Evolutionary conservation across 2,888 invertebrate species (phyloP), one percentile per base, ranked within the genome.

Genomic region (Ormia ochracea): DNA sequence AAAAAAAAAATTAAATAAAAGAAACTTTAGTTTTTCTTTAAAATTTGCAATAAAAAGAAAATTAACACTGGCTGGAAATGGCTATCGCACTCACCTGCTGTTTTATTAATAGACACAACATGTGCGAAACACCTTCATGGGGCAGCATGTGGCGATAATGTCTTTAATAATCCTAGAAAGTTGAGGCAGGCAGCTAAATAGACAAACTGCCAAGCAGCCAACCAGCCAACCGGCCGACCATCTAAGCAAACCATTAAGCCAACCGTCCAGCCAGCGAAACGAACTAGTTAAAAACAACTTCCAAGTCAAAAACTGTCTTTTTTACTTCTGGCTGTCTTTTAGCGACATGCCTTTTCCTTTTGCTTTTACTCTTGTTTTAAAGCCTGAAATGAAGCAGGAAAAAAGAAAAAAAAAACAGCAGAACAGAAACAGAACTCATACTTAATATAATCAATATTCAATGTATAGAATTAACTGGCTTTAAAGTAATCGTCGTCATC

Each of bases 401-500:
- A 33, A 28, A 26, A 48, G 17, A 28, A 28, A 45, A 36, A 58
- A 33, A 56, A 21, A 2, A 26, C 17, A 41, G n/a, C 10, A 17
- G n/a, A n/a, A n/a, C n/a, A n/a, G n/a, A n/a, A n/a, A n/a, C n/a
- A n/a, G n/a, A n/a, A n/a, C n/a, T n/a, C 17, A 31, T 54, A 43
- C 23, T 33, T 58, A 23, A 56, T 38, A 43, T 56, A 65, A 73
- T 65, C 73, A 68, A 78, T 74, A 69, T 70, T 52, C 52, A 43
- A 9, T 17, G 50, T 38, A 69, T 41, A 52, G 69, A 74, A 82
- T 82, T 70, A 65, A 59, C 74, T 70, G 69, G 58, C 72, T 83
- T 82, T 81, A 81, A 83, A 81, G 83, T 83, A 83, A 61, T 82
- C 83, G 79, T 82, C 83, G 79, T 82, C 83, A 76, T 84, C 9